Evolutionary conservation across 2,113 vertebrate species (phyloP).

Genomic region (Actinemys pallida): DNA sequence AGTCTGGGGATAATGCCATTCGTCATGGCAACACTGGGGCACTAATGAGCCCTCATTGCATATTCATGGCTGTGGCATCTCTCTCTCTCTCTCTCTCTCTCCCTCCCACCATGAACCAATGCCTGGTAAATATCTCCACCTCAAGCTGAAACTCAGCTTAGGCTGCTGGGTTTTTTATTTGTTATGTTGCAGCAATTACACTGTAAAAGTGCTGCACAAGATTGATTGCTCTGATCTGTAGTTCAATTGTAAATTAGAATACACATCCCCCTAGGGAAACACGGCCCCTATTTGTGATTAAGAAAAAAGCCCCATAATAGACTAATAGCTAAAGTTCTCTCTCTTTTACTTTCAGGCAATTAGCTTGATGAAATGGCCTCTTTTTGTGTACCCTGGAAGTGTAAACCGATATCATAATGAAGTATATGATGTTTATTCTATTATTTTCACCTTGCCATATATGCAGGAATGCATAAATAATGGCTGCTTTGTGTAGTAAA

Average conservation of each 20-base stretch:
- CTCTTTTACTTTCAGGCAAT: conserved; percentile 97
- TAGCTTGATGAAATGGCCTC: conserved; percentile 98
- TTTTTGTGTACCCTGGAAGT: conserved; percentile 89
- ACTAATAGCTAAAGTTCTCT: conserved; percentile 97
- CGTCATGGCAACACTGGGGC: conserved; percentile 85
- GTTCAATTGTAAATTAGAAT: conserved; percentile 99
- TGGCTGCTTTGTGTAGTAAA: conserved; percentile 78
- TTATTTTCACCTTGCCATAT: conserved; percentile 91
- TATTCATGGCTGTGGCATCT: conserved; percentile 82
- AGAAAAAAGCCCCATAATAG: conserved; percentile 97
- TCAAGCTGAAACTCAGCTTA: conserved; percentile 82
- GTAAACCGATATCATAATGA: conserved; percentile 96
- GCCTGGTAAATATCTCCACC: conserved; percentile 82
- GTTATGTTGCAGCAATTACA: conserved; percentile 95
- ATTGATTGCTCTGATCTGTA: conserved; percentile 99
- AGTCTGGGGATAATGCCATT: conserved; percentile 86
- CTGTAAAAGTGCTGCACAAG: conserved; percentile 92
- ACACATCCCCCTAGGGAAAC: conserved; percentile 92
- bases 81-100: conserved; percentile 61
- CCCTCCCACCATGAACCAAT: conserved; percentile 73
- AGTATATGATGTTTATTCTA: conserved; percentile 91
- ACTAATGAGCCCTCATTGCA: conserved; percentile 90
- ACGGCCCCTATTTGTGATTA: conserved; percentile 98
- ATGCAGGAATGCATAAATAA: conserved; percentile 81
- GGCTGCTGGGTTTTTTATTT: conserved; percentile 82